Evolutionary conservation across 2,113 vertebrate species (phyloP), one percentile per base, ranked within the genome.

Genomic region (Stigmatopora nigra): DNA sequence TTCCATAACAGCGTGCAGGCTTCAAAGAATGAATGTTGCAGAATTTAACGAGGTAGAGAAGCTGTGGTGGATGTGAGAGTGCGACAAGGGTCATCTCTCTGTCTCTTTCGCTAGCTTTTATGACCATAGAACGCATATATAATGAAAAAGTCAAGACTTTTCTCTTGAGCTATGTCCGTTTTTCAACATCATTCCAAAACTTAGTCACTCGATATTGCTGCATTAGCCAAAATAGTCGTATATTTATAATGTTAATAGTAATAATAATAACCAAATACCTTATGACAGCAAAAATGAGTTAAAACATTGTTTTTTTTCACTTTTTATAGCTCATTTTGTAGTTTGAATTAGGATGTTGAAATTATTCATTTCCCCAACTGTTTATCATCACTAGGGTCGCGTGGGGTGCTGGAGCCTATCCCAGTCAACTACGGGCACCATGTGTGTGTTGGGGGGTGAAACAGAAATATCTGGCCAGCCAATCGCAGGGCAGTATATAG

Each of bases 21-120:
- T 46, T 16, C 45, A 56, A 17, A 47, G 58, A n/a, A n/a, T 25
- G 12, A 3, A 57, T 48, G 36, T 1, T 36, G 14, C 36, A 75
- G 1, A 48, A 57, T 59, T 52, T n/a, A 61, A 61, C 45, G 31
- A 65, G 22, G 44, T 10, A 59, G 61, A 51, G 57, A 63, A 44
- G 3, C 7, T 16, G n/a, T 20, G 22, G 20, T 19, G 1, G 19
- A 51, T 45, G 41, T 7, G 59, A 61, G n/a, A 15, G 53, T 22
- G 53, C 22, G 53, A 61, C 36, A 41, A 60, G 58, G 58, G 36
- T 60, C 58, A 60, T 5, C 58, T 44, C 36, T 60, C 17, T 44
- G 58, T 41, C 38, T 60, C 58, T 41, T 19, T 60, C 58, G n/a
- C 36, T 41, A 7, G 36, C 13, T 16, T 56, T 31, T 56, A 15